Conservation (phyloP, 2,888 invertebrate species). For the Sphaeridia pumilis region DNA sequence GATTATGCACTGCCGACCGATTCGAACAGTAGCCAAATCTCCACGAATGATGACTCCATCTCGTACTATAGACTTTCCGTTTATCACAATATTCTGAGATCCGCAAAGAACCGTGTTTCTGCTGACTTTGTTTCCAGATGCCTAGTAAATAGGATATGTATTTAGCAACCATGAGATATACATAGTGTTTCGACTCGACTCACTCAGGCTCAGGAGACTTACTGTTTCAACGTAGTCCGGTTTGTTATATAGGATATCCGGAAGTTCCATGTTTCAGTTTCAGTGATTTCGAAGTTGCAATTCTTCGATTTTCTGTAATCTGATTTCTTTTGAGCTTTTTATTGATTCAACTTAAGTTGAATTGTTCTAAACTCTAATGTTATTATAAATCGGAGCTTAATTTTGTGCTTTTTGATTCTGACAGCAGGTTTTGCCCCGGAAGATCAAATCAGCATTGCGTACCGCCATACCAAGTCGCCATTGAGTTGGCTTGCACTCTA, state of each 20-base stretch:
- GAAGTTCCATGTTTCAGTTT: constrained; percentile 96
- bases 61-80: constrained; percentile 96
- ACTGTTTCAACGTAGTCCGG: constrained; percentile 94
- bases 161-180: neutral
- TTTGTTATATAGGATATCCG: constrained; percentile 77
- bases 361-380: no score
- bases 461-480: no score
- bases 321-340: no score
- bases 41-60: constrained; percentile 93
- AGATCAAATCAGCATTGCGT: no score
- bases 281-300: no score
- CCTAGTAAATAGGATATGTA: constrained; percentile 48
- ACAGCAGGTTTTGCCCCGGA: no score
- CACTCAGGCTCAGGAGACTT: constrained; percentile 33
- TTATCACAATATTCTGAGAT: constrained; percentile 95
- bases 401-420: no score
- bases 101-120: constrained; percentile 94
- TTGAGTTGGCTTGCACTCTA: no score
- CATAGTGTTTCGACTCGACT: no score
- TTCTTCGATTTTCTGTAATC: no score
- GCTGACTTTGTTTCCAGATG: constrained; percentile 96
- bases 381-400: no score
- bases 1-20: constrained; percentile 90
- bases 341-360: no score
- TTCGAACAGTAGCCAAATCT: constrained; percentile 90